Evolutionary conservation across 2,888 invertebrate species (phyloP), one percentile per base, ranked within the genome.

Genomic region (Anthophora plumipes): DNA sequence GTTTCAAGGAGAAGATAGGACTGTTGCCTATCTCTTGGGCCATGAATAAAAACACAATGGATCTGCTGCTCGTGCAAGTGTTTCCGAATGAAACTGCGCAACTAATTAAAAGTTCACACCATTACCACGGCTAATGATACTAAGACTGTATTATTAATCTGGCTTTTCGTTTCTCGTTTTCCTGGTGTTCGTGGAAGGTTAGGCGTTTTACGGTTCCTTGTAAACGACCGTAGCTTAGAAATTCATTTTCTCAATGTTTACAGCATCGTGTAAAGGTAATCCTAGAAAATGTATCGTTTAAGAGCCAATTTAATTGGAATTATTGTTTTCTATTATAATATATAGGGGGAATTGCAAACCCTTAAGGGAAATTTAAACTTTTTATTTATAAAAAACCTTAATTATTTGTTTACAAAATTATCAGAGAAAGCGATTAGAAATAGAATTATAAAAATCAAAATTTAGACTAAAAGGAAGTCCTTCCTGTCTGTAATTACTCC

Each of bases 101-200:
- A 92, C 92, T 92, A 92, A 93, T 93, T 92, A 92, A 92, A 92
- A 92, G 90, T 93, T 93, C 90, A 92, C 90, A 90, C 91, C 91
- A 91, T 92, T 92, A 92, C 89, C 87, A 86, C 78, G 88, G 92
- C 89, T 92, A 92, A 93, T 92, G 92, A 92, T 91, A 89, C 91
- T 88, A 90, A 92, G 91, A 91, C 92, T 92, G 91, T 91, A 92
- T 92, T 92, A 92, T 93, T 92, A 91, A 92, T 91, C 82, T 73
- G 77, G 41, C 79, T 74, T 74, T 52, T 67, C 79, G 79, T 75
- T 75, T 77, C 68, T 39, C 57, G 54, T 60, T 70, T 43, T 60
- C 68, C 39, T 20, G 20, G 67, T n/a, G 37, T 39, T 52, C n/a
- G 12, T 41, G 12, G 12, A 22, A 69, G 48, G 55, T 43, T 67